These are phyloP conservation scores for Hafferia zeledoni DNA, from an alignment of 2,797 vertebrate genomes.

Conservation along the genomic window DNA sequence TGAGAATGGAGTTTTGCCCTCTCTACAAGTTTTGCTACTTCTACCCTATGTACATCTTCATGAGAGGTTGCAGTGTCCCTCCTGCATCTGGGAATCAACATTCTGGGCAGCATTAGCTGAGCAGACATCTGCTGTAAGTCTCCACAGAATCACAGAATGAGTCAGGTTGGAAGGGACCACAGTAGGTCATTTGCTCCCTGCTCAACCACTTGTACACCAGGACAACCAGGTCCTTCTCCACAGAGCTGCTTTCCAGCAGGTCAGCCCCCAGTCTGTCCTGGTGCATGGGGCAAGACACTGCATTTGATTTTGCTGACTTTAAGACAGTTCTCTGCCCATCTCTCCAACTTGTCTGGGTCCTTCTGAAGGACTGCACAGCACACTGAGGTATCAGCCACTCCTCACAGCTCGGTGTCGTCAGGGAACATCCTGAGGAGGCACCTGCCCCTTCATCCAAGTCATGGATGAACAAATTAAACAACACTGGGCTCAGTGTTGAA, in stretches of 20 bases:
- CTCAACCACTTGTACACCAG: background rate
- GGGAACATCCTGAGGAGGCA: background rate
- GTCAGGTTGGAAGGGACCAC: background rate
- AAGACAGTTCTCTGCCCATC: background rate
- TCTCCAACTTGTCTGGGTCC: background rate
- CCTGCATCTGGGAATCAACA: rapidly evolving
- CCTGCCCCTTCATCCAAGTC: no score
- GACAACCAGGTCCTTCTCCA: background rate
- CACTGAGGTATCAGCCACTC: background rate
- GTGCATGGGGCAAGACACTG: background rate
- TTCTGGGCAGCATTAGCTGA: background rate
- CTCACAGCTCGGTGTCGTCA: background rate
- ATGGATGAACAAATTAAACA: background rate
- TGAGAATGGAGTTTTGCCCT: background rate
- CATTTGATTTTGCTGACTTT: background rate
- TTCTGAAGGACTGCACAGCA: background rate
- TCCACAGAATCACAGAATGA: background rate
- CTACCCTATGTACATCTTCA: background rate
- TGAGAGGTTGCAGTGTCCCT: background rate
- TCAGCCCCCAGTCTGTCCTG: background rate
- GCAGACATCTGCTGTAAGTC: background rate
- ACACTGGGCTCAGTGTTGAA: background rate
- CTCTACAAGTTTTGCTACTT: background rate
- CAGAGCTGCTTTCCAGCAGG: background rate
- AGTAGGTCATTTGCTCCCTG: background rate